A percentile compares a stretch with the other conserved stretches of the same genome.
Evolutionary conservation across 2,113 vertebrate species (phyloP).

Genomic region (Petrocephalus microphthalmus): DNA sequence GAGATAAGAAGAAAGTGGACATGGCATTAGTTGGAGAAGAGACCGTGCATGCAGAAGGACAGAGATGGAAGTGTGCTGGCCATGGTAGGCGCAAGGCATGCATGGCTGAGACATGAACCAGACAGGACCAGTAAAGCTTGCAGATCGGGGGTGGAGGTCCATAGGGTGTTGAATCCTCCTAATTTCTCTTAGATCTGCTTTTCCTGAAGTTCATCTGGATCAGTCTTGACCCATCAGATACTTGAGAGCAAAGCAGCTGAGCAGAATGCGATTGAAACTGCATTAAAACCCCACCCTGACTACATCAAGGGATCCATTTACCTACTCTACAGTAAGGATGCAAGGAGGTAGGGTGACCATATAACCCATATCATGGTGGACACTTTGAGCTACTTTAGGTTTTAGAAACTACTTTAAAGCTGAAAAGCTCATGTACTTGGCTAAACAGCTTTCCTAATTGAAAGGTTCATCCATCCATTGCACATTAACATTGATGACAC

Average conservation of each 20-base stretch:
- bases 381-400: neutral
- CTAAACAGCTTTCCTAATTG: neutral
- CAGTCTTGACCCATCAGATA: constrained; percentile 29
- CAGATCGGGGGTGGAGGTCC: neutral
- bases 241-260: constrained; percentile 32
- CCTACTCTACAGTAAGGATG: neutral
- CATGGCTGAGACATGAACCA: neutral
- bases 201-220: constrained; percentile 15
- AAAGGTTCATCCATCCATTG: neutral
- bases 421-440: neutral
- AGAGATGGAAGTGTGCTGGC: neutral
- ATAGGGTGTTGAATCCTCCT: too few species aligned
- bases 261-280: constrained; percentile 7
- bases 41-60: neutral
- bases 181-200: neutral
- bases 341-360: neutral
- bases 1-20: constrained; percentile 18
- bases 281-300: neutral
- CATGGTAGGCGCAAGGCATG: neutral
- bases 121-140: neutral
- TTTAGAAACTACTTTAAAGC: neutral
- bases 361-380: neutral
- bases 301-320: neutral
- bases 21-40: neutral
- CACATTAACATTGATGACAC: neutral